Base-by-base conservation (phyloP, 2,888 invertebrate species). In the Eupeodes latifasciatus region DNA sequence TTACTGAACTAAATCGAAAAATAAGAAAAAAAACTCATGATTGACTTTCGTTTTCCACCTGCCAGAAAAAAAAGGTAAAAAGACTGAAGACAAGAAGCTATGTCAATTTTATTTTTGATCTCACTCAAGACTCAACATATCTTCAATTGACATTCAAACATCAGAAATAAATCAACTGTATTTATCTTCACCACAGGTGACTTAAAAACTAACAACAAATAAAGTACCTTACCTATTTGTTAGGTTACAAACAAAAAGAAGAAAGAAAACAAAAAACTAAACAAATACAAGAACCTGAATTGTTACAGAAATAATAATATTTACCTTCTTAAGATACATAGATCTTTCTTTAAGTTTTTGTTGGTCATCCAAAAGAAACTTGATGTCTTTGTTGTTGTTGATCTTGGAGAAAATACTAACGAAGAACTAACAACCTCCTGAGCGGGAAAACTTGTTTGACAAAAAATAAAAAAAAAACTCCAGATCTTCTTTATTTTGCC, bases 401-500 rank as follows among this genome's bases (percentile, higher is more conserved):
- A 47, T 10, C 4, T 10, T 55, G 71, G 71, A 55, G 71, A 71
- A 71, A 71, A 71, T 57, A n/a, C 27, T 34, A 27, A 27, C 27
- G n/a, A 40, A 36, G 34, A 53, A 69, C 53, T 55, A 53, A 69
- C 53, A 27, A 27, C 27, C 27, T 27, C 27, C 40, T 47, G 16
- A 57, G 72, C 57, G 47, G 67, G 62, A 69, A 86, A 82, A 86
- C 85, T 82, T 78, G 85, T 86, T 86, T 86, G 49, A 71, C 34
- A 19, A 72, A 51, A 44, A 69, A 75, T 40, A 59, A 62, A 75
- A 55, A 62, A 71, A 69, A 81, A 66, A 27, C 61, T 19, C 72
- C 16, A 53, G 44, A 72, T 77, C 47, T 81, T 61, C 72, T 55
- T 72, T 51, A 11, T 40, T 44, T 62, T 11, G 51, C 53, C 16